Conservation (phyloP, 2,888 invertebrate genomes). For the Chymomyza caudatula region DNA sequence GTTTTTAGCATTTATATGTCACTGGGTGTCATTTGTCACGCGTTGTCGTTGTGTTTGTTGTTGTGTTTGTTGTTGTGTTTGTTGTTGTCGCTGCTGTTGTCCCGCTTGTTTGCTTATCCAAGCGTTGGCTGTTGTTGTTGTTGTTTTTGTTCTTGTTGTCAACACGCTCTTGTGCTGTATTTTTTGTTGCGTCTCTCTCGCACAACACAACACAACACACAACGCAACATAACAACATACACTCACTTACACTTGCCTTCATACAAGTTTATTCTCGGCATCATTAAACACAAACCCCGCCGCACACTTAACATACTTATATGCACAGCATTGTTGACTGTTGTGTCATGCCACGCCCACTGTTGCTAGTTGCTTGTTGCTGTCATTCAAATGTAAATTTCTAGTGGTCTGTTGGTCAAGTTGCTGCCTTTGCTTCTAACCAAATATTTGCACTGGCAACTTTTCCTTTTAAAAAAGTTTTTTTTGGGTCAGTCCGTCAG, state of each 20-base stretch:
- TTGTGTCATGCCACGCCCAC: neutral
- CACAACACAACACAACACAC: conserved; percentile 10
- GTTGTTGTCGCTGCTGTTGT: conserved; percentile 14
- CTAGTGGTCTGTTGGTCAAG: conserved; percentile 50
- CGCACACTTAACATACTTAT: conserved; percentile 34
- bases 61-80: conserved; percentile 12
- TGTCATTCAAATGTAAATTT: conserved; percentile 67
- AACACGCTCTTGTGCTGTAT: conserved; percentile 18
- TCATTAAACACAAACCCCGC: conserved; percentile 57
- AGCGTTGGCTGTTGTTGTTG: conserved; percentile 17
- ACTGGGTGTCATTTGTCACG: conserved; percentile 62
- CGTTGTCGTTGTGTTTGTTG: conserved; percentile 30
- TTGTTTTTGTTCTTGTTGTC: conserved; percentile 32
- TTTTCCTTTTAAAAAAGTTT: neutral
- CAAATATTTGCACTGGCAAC: conserved; percentile 33
- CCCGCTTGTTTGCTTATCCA: conserved; percentile 43
- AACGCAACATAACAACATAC: conserved; percentile 8
- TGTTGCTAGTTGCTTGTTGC: conserved; percentile 21
- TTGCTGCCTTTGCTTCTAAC: conserved; percentile 36
- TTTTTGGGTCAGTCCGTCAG: neutral
- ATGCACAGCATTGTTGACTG: neutral
- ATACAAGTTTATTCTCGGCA: conserved; percentile 65
- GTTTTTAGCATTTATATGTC: neutral
- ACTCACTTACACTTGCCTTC: conserved; percentile 2
- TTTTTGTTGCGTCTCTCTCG: conserved; percentile 8